Conservation (phyloP, 2,113 vertebrate species). For the Psettodes erumei region DNA sequence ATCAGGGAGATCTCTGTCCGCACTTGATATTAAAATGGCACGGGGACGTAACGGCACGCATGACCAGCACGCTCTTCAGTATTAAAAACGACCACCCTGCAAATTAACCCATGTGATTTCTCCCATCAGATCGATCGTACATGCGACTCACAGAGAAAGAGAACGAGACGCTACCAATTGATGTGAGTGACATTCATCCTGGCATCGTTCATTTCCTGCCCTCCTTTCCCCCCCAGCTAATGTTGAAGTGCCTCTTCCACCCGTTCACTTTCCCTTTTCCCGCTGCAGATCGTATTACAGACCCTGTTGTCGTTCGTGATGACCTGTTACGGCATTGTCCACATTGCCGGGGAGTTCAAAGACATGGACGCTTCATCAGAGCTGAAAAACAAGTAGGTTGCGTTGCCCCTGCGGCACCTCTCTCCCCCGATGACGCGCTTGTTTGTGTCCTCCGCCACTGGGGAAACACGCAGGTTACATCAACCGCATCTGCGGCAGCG, state of each 20-base stretch:
- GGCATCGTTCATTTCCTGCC: background rate
- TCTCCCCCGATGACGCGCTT: conserved; percentile 9
- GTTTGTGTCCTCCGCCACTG: conserved; percentile 29
- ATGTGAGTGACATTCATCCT: conserved; percentile 86
- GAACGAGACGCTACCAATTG: conserved; percentile 95
- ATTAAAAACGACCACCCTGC: background rate
- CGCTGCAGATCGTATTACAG: conserved; percentile 94
- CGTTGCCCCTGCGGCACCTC: background rate
- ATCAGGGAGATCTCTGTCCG: background rate
- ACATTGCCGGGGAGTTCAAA: conserved; percentile 95
- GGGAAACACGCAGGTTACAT: background rate
- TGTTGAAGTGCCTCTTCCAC: rapidly evolving
- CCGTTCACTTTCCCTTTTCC: background rate
- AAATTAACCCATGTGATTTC: background rate
- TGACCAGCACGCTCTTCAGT: rapidly evolving
- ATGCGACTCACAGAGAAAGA: conserved; percentile 98
- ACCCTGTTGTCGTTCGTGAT: conserved; percentile 94
- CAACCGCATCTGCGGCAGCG: background rate
- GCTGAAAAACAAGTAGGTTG: conserved; percentile 95
- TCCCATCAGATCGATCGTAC: conserved; percentile 89
- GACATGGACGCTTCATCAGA: conserved; percentile 98
- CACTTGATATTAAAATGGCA: too few species aligned
- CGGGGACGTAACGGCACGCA: rapidly evolving
- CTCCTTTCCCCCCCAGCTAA: background rate
- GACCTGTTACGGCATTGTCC: conserved; percentile 96